phyloP scores from a whole-genome alignment of 2,888 invertebrate species.

The Saturnia pavonia region DNA sequence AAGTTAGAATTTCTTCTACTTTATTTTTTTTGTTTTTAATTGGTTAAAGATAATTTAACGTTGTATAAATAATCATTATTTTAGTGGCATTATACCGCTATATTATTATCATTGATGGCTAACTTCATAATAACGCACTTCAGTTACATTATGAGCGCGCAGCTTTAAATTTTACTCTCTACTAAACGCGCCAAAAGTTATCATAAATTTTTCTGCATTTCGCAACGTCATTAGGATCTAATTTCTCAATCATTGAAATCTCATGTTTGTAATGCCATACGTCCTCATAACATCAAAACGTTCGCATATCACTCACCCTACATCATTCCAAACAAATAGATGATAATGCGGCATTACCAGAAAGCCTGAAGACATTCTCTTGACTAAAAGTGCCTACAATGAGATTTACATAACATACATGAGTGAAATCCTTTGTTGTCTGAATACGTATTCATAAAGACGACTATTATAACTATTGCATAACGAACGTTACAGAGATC shows the following conservation, averaged over 20 bases:
- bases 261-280: conserved; percentile 52
- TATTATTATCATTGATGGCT: too few relatives aligned
- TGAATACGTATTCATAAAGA: conserved; percentile 61
- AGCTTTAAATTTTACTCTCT: too few relatives aligned
- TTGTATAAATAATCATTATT: too few relatives aligned
- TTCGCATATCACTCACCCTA: conserved; percentile 48
- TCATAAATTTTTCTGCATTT: neutral
- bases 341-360: conserved; percentile 51
- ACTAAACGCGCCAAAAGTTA: neutral
- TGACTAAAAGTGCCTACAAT: conserved; percentile 51
- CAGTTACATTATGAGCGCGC: too few relatives aligned
- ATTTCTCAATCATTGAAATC: neutral
- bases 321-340: conserved; percentile 59
- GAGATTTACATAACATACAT: conserved; percentile 64
- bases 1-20: too few relatives aligned
- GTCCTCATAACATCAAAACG: conserved; percentile 53
- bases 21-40: too few relatives aligned
- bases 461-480: conserved; percentile 50
- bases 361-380: conserved; percentile 60
- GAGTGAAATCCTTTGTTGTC: conserved; percentile 71
- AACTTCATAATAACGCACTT: too few relatives aligned
- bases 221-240: neutral
- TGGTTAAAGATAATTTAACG: too few relatives aligned
- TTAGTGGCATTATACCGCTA: too few relatives aligned
- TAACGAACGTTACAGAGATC: conserved; percentile 43